A percentile compares a stretch with the other conserved stretches of the same genome.
These are phyloP conservation scores for Corythornis madagascariensis DNA, from an alignment of 2,113 vertebrate genomes.

Conservation along the genomic window DNA sequence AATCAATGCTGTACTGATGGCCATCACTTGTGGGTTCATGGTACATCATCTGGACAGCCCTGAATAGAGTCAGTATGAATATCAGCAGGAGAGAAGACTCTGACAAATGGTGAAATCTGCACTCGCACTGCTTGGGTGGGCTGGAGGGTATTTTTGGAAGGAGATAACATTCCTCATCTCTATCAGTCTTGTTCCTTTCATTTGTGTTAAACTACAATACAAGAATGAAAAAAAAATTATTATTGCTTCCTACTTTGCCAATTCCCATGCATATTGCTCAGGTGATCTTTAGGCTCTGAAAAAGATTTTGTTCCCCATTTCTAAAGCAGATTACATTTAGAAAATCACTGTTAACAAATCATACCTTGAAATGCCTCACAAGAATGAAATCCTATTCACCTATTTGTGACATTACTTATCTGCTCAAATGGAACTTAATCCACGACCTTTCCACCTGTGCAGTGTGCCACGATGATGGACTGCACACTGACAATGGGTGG, in stretches of 20 bases:
- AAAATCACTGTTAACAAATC: not conserved
- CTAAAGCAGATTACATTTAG: not conserved
- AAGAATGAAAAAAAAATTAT: not conserved
- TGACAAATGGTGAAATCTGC: not conserved
- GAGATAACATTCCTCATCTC: not conserved
- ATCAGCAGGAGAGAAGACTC: not conserved
- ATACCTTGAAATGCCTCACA: not conserved
- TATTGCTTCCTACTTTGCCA: not conserved
- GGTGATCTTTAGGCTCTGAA: not conserved
- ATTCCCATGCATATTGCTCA: not conserved
- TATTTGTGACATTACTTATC: not conserved
- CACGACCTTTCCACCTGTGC: not conserved
- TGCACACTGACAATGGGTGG: not conserved
- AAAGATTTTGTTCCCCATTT: not conserved
- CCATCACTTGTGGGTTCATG: not conserved
- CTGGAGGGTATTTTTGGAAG: not conserved
- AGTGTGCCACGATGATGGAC: not conserved
- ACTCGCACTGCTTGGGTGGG: not conserved
- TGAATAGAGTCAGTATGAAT: accelerated
- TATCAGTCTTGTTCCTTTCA: not conserved
- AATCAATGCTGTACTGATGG: not conserved
- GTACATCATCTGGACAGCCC: not conserved
- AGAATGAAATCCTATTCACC: not conserved
- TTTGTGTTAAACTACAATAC: not conserved
- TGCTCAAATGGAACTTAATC: conserved; percentile 1